A percentile compares a stretch with the other conserved stretches of the same genome.
Conservation (phyloP, 2,113 vertebrate genomes). For the Stegostoma tigrinum region DNA sequence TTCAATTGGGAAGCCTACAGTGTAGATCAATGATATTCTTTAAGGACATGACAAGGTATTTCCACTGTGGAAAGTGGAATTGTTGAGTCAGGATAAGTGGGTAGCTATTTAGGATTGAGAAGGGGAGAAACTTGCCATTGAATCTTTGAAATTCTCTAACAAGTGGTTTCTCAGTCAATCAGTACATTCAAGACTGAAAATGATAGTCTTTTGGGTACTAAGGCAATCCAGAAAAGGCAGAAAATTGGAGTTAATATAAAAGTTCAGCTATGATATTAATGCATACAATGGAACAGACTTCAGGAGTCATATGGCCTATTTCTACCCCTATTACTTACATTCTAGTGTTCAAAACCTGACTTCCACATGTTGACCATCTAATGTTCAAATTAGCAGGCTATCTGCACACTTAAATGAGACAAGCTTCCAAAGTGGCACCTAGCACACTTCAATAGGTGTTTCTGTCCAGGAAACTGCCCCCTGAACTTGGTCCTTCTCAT, state of each 20-base stretch:
- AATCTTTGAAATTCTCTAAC: background rate
- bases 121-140: background rate
- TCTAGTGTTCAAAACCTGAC: background rate
- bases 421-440: background rate
- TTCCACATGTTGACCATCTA: background rate
- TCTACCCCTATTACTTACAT: background rate
- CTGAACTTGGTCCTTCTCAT: background rate
- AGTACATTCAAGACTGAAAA: background rate
- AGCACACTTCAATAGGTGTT: background rate
- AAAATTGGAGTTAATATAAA: background rate
- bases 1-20: background rate
- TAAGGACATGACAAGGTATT: background rate
- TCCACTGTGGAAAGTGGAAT: background rate
- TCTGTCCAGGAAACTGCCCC: background rate
- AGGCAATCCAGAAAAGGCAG: background rate
- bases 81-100: background rate
- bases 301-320: background rate
- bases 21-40: background rate
- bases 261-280: background rate
- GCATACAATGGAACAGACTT: background rate
- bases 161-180: background rate
- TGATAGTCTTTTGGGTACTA: too few relatives aligned
- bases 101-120: background rate
- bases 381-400: background rate
- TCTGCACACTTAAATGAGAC: background rate